These are phyloP conservation scores for Hipparchia semele DNA, from an alignment of 2,888 invertebrate species.

Conservation along the genomic window DNA sequence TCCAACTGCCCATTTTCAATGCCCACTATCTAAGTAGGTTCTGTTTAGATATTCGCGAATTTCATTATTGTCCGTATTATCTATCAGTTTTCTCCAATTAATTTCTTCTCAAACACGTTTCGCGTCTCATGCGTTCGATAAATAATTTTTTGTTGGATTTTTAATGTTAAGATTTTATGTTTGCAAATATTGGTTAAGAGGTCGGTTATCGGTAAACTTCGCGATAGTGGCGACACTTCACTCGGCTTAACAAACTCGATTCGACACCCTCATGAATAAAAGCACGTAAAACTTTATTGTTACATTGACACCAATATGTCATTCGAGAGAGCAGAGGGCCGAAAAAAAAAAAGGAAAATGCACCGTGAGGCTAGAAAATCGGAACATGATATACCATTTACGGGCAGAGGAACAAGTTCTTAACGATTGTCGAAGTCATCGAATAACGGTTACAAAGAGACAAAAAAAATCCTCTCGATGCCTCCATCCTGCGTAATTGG, in stretches of 20 bases:
- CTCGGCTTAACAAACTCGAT: constrained; percentile 54
- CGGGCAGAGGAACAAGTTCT: constrained; percentile 65
- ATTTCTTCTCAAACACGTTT: constrained; percentile 48
- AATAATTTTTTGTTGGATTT: constrained; percentile 42
- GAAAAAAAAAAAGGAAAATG: constrained; percentile 67
- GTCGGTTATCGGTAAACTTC: constrained; percentile 70
- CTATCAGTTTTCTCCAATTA: constrained; percentile 43
- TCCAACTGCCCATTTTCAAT: constrained; percentile 1
- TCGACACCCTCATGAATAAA: constrained; percentile 60
- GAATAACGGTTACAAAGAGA: constrained; percentile 68
- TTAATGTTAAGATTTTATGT: constrained; percentile 48
- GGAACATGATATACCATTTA: constrained; percentile 66
- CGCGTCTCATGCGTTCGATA: constrained; percentile 55
- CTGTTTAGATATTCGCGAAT: background rate
- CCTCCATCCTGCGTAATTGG: constrained; percentile 71
- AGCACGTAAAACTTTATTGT: constrained; percentile 74
- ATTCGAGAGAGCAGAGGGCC: constrained; percentile 53
- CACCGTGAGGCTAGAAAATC: constrained; percentile 74
- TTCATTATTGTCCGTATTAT: background rate
- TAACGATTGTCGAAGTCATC: constrained; percentile 70
- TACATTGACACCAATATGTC: constrained; percentile 77
- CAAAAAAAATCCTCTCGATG: constrained; percentile 69
- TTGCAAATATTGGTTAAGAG: constrained; percentile 72
- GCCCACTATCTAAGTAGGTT: background rate
- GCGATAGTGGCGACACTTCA: constrained; percentile 49